These are phyloP conservation scores for Orchestia grillus DNA, from an alignment of 1,140 invertebrate species.

Conservation along the genomic window DNA sequence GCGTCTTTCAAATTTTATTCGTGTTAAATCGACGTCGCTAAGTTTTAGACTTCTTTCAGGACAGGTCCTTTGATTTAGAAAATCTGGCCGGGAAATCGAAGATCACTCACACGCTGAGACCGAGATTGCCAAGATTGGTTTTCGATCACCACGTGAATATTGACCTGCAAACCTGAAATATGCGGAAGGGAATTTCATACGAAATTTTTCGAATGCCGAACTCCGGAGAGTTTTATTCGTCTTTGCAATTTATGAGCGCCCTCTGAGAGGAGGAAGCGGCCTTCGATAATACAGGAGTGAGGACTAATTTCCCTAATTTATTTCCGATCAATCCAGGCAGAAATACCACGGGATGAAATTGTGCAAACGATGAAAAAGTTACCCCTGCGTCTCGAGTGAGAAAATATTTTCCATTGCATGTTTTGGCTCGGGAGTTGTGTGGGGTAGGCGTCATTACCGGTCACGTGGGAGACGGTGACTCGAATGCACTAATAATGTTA, in stretches of 20 bases:
- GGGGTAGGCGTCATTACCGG: too few relatives aligned
- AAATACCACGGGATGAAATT: not conserved
- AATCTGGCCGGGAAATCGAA: not conserved
- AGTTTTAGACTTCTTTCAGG: not conserved
- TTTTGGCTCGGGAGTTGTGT: too few relatives aligned
- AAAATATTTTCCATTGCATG: too few relatives aligned
- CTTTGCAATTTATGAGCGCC: not conserved
- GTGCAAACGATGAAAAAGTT: not conserved
- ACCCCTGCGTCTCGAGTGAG: too few relatives aligned
- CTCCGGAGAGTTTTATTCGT: slow-evolving; percentile 6
- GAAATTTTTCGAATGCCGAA: not conserved
- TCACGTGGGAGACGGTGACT: too few relatives aligned
- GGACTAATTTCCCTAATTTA: not conserved
- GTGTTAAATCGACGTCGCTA: not conserved
- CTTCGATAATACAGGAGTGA: not conserved
- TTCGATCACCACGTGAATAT: slow-evolving; percentile 33
- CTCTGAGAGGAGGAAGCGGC: not conserved
- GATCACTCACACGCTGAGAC: not conserved
- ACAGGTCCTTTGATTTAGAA: not conserved
- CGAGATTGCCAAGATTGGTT: slow-evolving; percentile 1
- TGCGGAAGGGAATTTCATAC: not conserved
- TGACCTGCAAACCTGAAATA: not conserved
- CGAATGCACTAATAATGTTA: too few relatives aligned
- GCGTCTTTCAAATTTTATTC: not conserved
- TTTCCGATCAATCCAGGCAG: not conserved